A percentile compares a stretch with the other conserved stretches of the same genome.
These are phyloP conservation scores for Zaprionus vittiger DNA, from an alignment of 1,140 invertebrate species.

Conservation along the genomic window DNA sequence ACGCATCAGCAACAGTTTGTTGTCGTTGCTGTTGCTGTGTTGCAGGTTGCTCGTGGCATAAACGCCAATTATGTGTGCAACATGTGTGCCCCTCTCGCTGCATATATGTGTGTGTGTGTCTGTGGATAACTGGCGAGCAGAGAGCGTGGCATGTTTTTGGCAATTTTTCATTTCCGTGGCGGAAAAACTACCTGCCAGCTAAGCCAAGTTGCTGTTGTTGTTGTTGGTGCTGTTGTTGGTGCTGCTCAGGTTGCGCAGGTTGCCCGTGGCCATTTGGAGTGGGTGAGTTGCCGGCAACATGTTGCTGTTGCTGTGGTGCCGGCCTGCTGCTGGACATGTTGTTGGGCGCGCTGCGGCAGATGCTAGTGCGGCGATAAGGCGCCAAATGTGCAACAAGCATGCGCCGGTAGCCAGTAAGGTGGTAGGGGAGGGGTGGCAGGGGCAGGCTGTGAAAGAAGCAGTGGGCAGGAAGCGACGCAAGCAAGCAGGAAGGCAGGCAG, in stretches of 20 bases:
- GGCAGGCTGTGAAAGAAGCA: neutral
- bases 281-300: constrained; percentile 29
- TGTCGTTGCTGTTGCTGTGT: constrained; percentile 51
- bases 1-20: constrained; percentile 70
- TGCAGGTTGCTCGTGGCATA: constrained; percentile 77
- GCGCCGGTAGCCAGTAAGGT: constrained; percentile 47
- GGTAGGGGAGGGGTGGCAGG: neutral
- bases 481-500: constrained; percentile 12
- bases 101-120: constrained; percentile 37
- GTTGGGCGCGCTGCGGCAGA: constrained; percentile 43
- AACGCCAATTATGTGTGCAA: constrained; percentile 72
- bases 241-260: constrained; percentile 34
- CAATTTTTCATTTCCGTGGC: constrained; percentile 77
- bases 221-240: neutral
- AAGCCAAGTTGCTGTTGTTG: constrained; percentile 6
- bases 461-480: neutral
- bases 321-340: constrained; percentile 13
- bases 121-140: constrained; percentile 42
- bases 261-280: constrained; percentile 31
- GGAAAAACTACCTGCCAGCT: constrained; percentile 44
- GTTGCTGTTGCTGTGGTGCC: neutral
- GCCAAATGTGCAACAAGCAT: constrained; percentile 76
- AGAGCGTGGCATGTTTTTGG: constrained; percentile 78
- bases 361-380: constrained; percentile 71
- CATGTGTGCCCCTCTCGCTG: constrained; percentile 37